Evolutionary conservation across 2,888 invertebrate genomes (phyloP).

Genomic region (Troilus luridus): DNA sequence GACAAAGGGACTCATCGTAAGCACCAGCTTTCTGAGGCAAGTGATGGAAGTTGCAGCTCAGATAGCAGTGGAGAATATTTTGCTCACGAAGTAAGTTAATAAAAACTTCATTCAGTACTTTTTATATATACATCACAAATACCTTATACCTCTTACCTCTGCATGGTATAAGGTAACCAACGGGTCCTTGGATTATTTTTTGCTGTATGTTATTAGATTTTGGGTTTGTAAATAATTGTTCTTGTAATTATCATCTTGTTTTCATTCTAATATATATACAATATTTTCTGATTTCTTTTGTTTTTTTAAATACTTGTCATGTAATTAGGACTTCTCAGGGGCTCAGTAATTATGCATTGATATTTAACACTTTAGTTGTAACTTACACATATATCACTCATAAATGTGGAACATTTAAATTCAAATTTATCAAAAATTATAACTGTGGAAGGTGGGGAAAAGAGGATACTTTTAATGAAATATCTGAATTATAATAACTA

Average conservation of each 20-base stretch:
- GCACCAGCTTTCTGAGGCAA: constrained; percentile 75
- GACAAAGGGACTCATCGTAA: constrained; percentile 61
- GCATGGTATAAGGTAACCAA: too few species aligned
- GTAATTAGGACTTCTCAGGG: neutral
- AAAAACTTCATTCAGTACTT: neutral
- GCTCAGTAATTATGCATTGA: neutral
- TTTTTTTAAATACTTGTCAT: neutral
- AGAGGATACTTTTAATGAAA: neutral
- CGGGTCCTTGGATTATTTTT: too few species aligned
- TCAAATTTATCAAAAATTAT: neutral
- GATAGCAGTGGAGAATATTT: constrained; percentile 70
- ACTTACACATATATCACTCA: neutral
- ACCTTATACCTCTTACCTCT: too few species aligned
- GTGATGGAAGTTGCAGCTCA: constrained; percentile 76
- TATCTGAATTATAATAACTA: neutral
- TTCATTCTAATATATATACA: too few species aligned
- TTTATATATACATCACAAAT: neutral
- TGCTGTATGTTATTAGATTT: too few species aligned
- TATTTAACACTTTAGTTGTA: too few species aligned
- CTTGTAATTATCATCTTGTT: too few species aligned
- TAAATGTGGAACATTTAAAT: neutral
- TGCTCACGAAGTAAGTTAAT: constrained; percentile 69
- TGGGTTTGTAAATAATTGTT: too few species aligned
- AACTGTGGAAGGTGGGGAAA: neutral
- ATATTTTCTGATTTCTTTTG: neutral